These are phyloP conservation scores for Colletes gigas DNA, from an alignment of 1,140 invertebrate species.

Conservation along the genomic window DNA sequence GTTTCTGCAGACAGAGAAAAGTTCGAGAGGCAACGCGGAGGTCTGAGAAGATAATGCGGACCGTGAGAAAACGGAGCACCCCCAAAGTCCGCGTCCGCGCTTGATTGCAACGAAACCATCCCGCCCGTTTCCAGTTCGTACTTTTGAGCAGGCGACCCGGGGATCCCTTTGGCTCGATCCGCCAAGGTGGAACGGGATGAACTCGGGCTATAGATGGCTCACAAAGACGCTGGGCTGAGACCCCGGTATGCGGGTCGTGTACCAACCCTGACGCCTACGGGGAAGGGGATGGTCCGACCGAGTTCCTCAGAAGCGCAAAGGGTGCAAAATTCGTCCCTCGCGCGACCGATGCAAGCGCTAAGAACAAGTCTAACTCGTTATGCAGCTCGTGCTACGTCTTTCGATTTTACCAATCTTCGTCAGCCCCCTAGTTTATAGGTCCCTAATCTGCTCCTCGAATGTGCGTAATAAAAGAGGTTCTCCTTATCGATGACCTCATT, in stretches of 20 bases:
- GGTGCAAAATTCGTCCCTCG: conserved; percentile 33
- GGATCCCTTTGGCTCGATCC: conserved; percentile 55
- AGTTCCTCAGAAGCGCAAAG: conserved; percentile 41
- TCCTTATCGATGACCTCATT: too few relatives aligned
- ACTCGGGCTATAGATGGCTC: conserved; percentile 38
- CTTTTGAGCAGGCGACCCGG: conserved; percentile 49
- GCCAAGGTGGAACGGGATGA: conserved; percentile 30
- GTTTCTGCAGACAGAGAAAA: conserved; percentile 32
- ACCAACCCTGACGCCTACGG: conserved; percentile 42
- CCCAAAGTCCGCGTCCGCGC: conserved; percentile 53
- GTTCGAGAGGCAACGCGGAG: conserved; percentile 45
- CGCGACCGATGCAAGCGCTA: conserved; percentile 11
- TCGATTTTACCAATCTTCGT: conserved; percentile 17
- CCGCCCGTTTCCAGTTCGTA: conserved; percentile 54
- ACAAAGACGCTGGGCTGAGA: conserved; percentile 42
- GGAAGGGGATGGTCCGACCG: neutral
- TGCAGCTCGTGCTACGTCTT: conserved; percentile 38
- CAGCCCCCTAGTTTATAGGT: neutral
- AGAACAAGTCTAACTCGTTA: conserved; percentile 61
- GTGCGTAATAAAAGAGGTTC: too few relatives aligned
- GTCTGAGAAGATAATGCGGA: conserved; percentile 59
- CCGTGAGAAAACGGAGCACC: conserved; percentile 60
- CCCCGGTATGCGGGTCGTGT: conserved; percentile 62
- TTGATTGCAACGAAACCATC: conserved; percentile 63
- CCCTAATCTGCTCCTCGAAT: too few relatives aligned